These are phyloP conservation scores for Hypotaenidia okinawae DNA, from an alignment of 2,797 vertebrate species.

Conservation along the genomic window DNA sequence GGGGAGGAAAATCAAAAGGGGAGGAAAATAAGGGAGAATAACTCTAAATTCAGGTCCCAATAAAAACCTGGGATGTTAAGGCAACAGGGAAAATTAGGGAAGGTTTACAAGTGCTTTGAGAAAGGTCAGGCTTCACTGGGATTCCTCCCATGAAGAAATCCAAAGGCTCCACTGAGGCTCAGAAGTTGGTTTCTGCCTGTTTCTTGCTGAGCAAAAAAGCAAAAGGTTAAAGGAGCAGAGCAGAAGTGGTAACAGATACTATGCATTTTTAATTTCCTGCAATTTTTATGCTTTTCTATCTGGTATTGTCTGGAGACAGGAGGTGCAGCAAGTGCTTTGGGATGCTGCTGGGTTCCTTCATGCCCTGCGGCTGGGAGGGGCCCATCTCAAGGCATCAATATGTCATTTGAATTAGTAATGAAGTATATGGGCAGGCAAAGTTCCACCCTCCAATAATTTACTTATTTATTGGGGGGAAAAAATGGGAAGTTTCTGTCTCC, in stretches of 20 bases:
- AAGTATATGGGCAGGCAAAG: not conserved
- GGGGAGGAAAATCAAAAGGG: not conserved
- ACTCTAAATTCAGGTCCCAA: not conserved
- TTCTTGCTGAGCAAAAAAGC: not conserved
- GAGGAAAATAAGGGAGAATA: not conserved
- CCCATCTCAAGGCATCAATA: not conserved
- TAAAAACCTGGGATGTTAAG: not conserved
- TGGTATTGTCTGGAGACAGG: not conserved
- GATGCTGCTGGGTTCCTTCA: not conserved
- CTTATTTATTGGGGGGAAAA: not conserved
- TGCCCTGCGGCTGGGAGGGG: not conserved
- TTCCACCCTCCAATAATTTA: not conserved
- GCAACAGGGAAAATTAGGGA: not conserved
- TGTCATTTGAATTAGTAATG: not conserved
- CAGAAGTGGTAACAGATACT: not conserved
- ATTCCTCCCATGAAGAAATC: not conserved
- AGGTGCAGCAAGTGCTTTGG: not conserved
- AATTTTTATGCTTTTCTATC: not conserved
- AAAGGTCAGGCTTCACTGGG: conserved; percentile 16
- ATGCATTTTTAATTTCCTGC: not conserved
- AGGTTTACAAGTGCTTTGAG: not conserved
- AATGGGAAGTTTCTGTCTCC: not conserved
- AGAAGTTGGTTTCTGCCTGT: not conserved
- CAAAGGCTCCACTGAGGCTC: not conserved
- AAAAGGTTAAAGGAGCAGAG: not conserved